Base-by-base conservation (phyloP, 2,888 invertebrate genomes). In the Hemithea aestivaria region DNA sequence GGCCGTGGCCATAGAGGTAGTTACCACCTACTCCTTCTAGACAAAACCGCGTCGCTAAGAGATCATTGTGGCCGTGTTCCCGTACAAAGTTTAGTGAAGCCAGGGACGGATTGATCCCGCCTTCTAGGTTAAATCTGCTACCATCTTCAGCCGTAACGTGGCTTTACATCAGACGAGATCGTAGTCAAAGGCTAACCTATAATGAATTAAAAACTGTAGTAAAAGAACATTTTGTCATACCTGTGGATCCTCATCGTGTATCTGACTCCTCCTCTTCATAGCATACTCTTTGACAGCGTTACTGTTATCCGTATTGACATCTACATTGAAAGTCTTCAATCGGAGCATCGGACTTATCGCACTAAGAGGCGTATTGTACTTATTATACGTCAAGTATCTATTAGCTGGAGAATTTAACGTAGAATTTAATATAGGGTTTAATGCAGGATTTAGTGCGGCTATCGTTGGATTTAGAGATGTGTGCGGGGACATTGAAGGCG, bases 271-370 rank as follows among this genome's bases (percentile, higher is more conserved):
- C 39, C 87, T 70, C 48, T 82, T 85, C 69, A 69, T 63, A 6
- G 84, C 75, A 43, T 69, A 85, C 23, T 85, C 83, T 38, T 79
- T 85, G 7, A 79, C 53, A 1, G 40, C 61, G 23, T 40, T 53
- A 49, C 82, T 81, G 46, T 83, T 85, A 1, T 82, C 84, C 1
- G 80, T 66, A 48, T 81, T 81, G 0, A 69, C 58, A 35, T 87
- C 85, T 9, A 87, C 80, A 43, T 83, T 87, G 49, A 87, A 87
- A 0, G 87, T 85, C 53, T 84, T 87, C 49, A 87, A 53, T 28
- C 87, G 62, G 40, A 84, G 37, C 70, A 87, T 80, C 0, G 84
- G 83, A 44, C 73, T 76, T 21, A 82, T 63, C 0, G 71, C 62
- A 1, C 82, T 78, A 35, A 82, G 45, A 0, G 84, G 80, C 32